Base-by-base conservation (phyloP, 2,888 invertebrate species). In the Sympetrum striolatum region DNA sequence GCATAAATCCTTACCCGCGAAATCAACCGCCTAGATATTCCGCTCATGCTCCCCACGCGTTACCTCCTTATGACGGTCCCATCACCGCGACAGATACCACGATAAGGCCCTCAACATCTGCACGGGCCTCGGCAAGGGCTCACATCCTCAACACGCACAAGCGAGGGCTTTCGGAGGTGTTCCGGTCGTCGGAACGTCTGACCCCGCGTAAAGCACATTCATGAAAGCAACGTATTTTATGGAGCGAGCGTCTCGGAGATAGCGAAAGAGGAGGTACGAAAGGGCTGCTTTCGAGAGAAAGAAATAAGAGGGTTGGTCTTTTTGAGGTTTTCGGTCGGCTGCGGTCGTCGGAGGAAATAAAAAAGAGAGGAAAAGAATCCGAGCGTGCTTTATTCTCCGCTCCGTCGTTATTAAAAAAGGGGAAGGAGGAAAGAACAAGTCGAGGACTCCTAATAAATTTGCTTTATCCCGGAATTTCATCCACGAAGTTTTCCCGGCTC, bases 401-500 rank as follows among this genome's bases (percentile, higher is more conserved):
- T 73, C 31, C 73, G 25, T 73, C 73, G 73, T 73, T 86, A 86
- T 86, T 86, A 60, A 86, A 86, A 86, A 86, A 86, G 60, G 60
- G 60, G 86, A 60, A 60, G 37, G 60, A 86, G 60, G 60, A 86
- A 86, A 60, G 86, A 86, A 60, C 58, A 37, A 86, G 58, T 37
- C 58, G 86, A 86, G 60, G 60, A 37, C 60, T 86, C 86, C 64
- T 86, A 86, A 86, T 86, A 86, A 86, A 86, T 86, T 60, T 60
- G 86, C 86, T 60, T 86, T 86, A 86, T 86, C 86, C 86, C 58
- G 86, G 18, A 58, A 64, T 58, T 86, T 60, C 86, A 86, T 86
- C 86, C 86, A 60, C 86, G 86, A 37, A 37, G 86, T 90, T 91
- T 91, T 86, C 90, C 91, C 91, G 90, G 91, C 90, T 90, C 60